phyloP scores from a whole-genome alignment of 2,888 invertebrate species.

The Danaus chrysippus region DNA sequence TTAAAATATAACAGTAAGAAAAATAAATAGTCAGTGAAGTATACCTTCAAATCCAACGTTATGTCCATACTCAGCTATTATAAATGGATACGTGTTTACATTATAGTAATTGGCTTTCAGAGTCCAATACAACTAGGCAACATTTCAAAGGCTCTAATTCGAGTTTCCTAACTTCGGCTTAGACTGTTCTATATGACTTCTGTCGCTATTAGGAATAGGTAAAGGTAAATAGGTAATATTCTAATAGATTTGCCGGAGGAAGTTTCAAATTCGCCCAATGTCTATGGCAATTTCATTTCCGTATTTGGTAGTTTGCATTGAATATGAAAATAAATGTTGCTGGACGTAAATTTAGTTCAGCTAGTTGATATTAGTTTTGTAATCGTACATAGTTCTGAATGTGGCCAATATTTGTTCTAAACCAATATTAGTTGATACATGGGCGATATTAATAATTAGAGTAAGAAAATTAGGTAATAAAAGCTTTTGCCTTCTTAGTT shows the following conservation, averaged over 20 bases:
- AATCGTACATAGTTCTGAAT: neutral
- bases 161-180: conserved; percentile 11
- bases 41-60: neutral
- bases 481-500: no score
- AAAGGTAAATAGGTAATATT: conserved; percentile 10
- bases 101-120: neutral
- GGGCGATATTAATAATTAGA: no score
- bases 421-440: no score
- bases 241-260: conserved; percentile 11
- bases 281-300: conserved; percentile 18
- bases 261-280: conserved; percentile 22
- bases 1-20: no score
- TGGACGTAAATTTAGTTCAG: neutral
- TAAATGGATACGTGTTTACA: neutral
- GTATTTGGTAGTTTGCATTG: conserved; percentile 9
- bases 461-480: no score
- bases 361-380: neutral
- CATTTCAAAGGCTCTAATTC: conserved; percentile 6
- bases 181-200: conserved; percentile 10
- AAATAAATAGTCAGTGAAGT: no score
- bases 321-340: neutral
- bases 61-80: neutral
- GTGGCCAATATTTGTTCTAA: neutral
- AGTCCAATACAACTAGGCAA: neutral
- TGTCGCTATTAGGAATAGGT: conserved; percentile 11